Percentiles rank a stretch among this genome's conserved stretches.
These are phyloP conservation scores for Diuraphis noxia DNA, from an alignment of 1,140 invertebrate species.

Conservation along the genomic window DNA sequence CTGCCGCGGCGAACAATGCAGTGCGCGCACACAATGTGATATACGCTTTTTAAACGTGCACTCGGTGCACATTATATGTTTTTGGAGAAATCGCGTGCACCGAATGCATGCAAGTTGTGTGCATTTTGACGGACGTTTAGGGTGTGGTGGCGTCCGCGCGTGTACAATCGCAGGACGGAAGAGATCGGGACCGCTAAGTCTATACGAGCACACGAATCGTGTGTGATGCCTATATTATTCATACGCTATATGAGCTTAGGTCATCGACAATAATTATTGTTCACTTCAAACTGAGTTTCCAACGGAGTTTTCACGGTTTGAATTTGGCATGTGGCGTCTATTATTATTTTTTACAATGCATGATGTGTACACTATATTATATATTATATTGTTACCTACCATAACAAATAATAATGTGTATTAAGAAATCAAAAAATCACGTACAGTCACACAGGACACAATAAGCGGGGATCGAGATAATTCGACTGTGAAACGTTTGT, in stretches of 20 bases:
- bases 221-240: background rate
- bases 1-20: background rate
- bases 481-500: background rate
- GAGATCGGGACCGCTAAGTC: background rate
- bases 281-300: background rate
- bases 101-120: background rate
- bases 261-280: background rate
- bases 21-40: background rate
- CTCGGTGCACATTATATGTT: background rate
- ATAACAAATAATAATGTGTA: background rate
- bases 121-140: background rate
- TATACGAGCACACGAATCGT: background rate
- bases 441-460: background rate
- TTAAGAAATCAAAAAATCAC: background rate
- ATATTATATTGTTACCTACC: background rate
- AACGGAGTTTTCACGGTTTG: slow-evolving; percentile 1
- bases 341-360: too few species aligned
- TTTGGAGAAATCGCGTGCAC: background rate
- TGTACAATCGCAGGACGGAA: background rate
- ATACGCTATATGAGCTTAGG: background rate
- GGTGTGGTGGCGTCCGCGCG: background rate
- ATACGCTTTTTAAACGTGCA: background rate
- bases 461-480: background rate
- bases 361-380: background rate
- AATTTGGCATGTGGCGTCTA: background rate